phyloP scores from a whole-genome alignment of 2,113 vertebrate species.

The Platichthys flesus region DNA sequence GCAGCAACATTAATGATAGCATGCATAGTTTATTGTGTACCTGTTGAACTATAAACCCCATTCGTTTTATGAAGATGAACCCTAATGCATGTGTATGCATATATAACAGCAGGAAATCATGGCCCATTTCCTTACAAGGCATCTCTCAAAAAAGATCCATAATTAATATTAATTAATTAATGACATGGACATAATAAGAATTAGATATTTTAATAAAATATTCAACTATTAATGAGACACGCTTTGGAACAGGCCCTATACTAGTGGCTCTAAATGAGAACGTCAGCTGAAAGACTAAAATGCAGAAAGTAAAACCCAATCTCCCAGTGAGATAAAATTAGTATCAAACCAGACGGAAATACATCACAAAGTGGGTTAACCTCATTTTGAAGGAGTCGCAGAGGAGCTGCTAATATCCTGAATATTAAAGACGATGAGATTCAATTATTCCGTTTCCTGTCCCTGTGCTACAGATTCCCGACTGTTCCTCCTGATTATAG shows the following conservation, averaged over 20 bases:
- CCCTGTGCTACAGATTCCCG: background rate
- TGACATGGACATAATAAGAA: background rate
- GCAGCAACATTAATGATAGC: too few relatives aligned
- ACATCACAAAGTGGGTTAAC: constrained; percentile 66
- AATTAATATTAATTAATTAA: background rate
- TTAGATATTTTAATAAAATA: background rate
- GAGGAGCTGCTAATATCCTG: constrained; percentile 52
- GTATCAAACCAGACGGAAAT: constrained; percentile 56
- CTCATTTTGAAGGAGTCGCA: constrained; percentile 58
- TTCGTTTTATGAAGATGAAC: too few relatives aligned
- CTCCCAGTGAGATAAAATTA: constrained; percentile 60
- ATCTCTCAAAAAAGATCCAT: too few relatives aligned
- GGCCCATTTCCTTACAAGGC: too few relatives aligned
- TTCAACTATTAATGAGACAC: background rate
- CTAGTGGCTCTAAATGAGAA: background rate
- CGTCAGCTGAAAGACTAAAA: constrained; percentile 31
- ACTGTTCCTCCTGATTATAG: background rate
- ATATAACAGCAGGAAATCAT: too few relatives aligned
- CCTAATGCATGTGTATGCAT: too few relatives aligned
- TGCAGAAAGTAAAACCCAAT: constrained; percentile 31
- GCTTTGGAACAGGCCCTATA: background rate
- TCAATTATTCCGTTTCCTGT: constrained; percentile 11
- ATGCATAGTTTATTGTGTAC: too few relatives aligned
- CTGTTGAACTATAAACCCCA: too few relatives aligned
- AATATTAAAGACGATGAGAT: constrained; percentile 36